Evolutionary conservation across 92 coral and sea anemone species (phyloP), one percentile per base, ranked within the genome.

Genomic region (Phenganax subtilis): DNA sequence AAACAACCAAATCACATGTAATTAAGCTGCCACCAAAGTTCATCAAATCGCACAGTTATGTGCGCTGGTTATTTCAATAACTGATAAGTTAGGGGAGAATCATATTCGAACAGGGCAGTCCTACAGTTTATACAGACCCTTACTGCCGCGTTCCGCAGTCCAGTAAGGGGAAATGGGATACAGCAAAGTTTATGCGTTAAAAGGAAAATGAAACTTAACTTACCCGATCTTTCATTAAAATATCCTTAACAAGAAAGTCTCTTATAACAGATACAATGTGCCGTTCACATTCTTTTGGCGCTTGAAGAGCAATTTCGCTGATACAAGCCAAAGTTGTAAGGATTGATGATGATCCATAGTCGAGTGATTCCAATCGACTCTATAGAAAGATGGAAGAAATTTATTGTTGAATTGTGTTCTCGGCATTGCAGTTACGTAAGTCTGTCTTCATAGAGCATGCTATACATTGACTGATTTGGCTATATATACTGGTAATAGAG

Each of bases 181-280:
- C 2, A 37, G 47, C 47, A 5, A 37, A 37, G 5, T 37, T 37
- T 29, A 25, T 8, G 28, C 12, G 57, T 55, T 12, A 3, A 28
- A 20, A 51, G 9, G 30, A 44, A 55, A 84, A 57, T 47, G 15
- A 30, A 14, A 31, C 10, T 29, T 3, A 11, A 71, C 96, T 82
- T 86, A 93, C 97, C 93, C 89, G 75, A 84, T 93, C 98, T 77
- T 93, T 93, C 84, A 90, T 85, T 54, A 93, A 90, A 51, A 93
- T 84, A 62, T 93, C 98, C 71, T 91, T 91, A 28, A 91, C 93
- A 60, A 93, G 92, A 91, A 93, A 93, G 56, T 91, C 93, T 55
- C 91, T 85, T 66, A 93, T 91, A 69, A 91, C 88, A 53, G 90
- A 85, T 11, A 85, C 83, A 66, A 89, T 80, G 53, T 89, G 87